Percentiles rank a stretch among this genome's conserved stretches.
Evolutionary conservation across 2,113 vertebrate genomes (phyloP).

Genomic region (Pan troglodytes): NHGRI_mPanTro3-v2.1_pri NC_072404.2:122340501-122341000

Average conservation of each 20-base stretch:
- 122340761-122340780: background rate
- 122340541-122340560: conserved; percentile 46
- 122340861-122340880: background rate
- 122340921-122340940: conserved; percentile 40
- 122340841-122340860: conserved; percentile 30
- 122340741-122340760: background rate
- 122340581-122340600: background rate
- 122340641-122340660: background rate
- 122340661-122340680: background rate
- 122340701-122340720: background rate
- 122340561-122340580: conserved; percentile 41
- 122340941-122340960: conserved; percentile 33
- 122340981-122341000: conserved; percentile 58
- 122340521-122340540: conserved; percentile 50
- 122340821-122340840: conserved; percentile 16
- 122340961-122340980: conserved; percentile 47
- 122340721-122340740: background rate
- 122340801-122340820: background rate
- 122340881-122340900: background rate
- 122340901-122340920: conserved; percentile 44
- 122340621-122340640: background rate
- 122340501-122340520: conserved; percentile 55
- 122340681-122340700: background rate
- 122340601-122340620: conserved; percentile 15
- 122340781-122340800: background rate